phyloP scores from a whole-genome alignment of 2,888 invertebrate genomes.

The Tetheella fluctuosa region DNA sequence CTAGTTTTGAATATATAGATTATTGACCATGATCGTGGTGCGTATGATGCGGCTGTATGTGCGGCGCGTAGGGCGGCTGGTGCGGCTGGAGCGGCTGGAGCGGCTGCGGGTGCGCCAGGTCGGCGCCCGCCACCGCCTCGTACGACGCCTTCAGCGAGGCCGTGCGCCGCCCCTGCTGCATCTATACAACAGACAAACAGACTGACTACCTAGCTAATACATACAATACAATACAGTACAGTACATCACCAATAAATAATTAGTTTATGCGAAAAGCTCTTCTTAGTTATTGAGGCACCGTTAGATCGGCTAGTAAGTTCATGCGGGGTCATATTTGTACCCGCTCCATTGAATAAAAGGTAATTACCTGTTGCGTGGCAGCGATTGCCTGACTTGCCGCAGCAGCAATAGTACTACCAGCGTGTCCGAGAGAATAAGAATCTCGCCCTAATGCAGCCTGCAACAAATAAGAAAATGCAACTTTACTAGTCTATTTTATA shows the following conservation, averaged over 20 bases:
- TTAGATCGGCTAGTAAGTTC: too few relatives aligned
- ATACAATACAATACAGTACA: too few relatives aligned
- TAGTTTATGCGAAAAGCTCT: too few relatives aligned
- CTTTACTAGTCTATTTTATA: neutral
- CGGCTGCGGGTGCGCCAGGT: constrained; percentile 86
- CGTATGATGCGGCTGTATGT: neutral
- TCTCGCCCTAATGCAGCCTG: constrained; percentile 79
- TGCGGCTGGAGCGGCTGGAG: constrained; percentile 27
- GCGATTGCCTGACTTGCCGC: constrained; percentile 98
- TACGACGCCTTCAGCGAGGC: constrained; percentile 97
- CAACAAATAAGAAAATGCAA: constrained; percentile 16
- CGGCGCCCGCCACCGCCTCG: constrained; percentile 90
- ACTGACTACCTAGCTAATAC: too few relatives aligned
- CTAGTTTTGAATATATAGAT: too few relatives aligned
- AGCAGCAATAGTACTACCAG: constrained; percentile 94
- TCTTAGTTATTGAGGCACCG: too few relatives aligned
- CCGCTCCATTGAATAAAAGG: too few relatives aligned
- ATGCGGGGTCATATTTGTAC: too few relatives aligned
- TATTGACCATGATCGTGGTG: constrained; percentile 76
- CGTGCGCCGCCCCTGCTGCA: constrained; percentile 97
- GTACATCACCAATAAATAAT: too few relatives aligned
- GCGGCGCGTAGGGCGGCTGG: neutral
- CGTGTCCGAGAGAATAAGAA: constrained; percentile 90
- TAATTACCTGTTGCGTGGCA: constrained; percentile 92
- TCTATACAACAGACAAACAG: constrained; percentile 72